phyloP scores from a whole-genome alignment of 2,888 invertebrate genomes.

The Amphimallon solstitiale region DNA sequence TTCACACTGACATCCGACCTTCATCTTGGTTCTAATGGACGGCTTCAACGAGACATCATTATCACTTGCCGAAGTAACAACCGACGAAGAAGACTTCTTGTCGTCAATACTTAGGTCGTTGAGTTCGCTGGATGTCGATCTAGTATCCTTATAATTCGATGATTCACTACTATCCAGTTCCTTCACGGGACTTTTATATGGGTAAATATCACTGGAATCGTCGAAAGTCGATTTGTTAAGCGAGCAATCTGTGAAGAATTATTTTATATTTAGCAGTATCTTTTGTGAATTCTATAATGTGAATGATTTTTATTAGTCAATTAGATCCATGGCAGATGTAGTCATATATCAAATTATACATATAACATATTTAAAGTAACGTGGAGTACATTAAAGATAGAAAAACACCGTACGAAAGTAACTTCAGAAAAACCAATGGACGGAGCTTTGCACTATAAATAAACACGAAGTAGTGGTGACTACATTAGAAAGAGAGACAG shows the following conservation, averaged over 20 bases:
- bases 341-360: too few relatives aligned
- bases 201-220: neutral
- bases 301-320: too few relatives aligned
- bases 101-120: neutral
- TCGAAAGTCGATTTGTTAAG: slow-evolving; percentile 8
- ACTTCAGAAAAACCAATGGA: too few relatives aligned
- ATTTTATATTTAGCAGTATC: neutral
- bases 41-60: neutral
- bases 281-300: neutral
- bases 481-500: too few relatives aligned
- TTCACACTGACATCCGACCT: slow-evolving; percentile 35
- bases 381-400: too few relatives aligned
- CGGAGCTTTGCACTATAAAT: too few relatives aligned
- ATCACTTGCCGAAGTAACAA: slow-evolving; percentile 2
- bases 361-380: too few relatives aligned
- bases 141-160: neutral
- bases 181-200: neutral
- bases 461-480: too few relatives aligned
- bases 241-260: slow-evolving; percentile 4
- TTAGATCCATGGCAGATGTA: too few relatives aligned
- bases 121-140: neutral
- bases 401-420: too few relatives aligned
- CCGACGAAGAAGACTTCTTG: neutral
- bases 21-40: neutral
- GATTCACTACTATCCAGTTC: neutral